Conservation (phyloP, 2,888 invertebrate species). For the Rhagium mordax region DNA sequence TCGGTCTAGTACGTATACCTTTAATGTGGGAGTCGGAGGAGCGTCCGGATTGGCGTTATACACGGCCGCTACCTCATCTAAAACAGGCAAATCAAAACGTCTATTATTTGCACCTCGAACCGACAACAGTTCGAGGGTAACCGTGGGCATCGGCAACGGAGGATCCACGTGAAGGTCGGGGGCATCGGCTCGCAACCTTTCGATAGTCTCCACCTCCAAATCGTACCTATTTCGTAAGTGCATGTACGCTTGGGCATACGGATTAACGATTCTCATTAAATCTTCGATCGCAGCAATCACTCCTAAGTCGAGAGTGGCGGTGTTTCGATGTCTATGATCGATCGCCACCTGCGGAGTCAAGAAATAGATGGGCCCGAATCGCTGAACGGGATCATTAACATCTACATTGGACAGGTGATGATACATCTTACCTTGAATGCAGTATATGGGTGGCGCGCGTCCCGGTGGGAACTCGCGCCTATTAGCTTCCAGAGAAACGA, state of each 20-base stretch:
- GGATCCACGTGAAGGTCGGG: neutral
- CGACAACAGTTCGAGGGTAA: neutral
- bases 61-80: neutral
- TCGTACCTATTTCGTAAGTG: neutral
- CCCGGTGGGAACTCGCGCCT: neutral
- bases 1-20: neutral
- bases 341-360: neutral
- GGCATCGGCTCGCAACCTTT: neutral
- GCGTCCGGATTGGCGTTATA: neutral
- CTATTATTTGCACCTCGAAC: neutral
- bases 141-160: neutral
- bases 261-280: neutral
- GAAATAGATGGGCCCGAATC: constrained; percentile 2
- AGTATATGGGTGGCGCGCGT: neutral
- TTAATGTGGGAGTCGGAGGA: neutral
- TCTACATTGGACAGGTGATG: neutral
- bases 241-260: constrained; percentile 1
- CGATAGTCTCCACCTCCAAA: neutral
- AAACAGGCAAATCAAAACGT: neutral
- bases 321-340: neutral
- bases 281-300: neutral
- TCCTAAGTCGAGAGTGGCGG: neutral
- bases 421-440: neutral
- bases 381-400: neutral
- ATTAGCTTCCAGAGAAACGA: neutral